phyloP scores from a whole-genome alignment of 2,797 vertebrate genomes.

The Synanceia verrucosa region DNA sequence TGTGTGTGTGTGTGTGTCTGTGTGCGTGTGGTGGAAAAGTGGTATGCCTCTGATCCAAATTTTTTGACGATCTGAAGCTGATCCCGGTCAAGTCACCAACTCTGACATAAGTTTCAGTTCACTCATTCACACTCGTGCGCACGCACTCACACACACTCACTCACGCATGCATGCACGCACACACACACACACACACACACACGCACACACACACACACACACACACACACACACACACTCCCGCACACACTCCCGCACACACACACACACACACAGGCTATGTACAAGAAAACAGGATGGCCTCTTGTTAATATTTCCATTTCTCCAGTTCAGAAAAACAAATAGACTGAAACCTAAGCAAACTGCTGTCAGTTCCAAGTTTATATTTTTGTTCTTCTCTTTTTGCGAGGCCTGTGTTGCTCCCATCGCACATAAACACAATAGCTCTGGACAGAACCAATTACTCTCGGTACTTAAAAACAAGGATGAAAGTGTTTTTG shows the following conservation, averaged over 20 bases:
- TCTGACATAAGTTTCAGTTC: constrained; percentile 1
- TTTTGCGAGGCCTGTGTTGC: constrained; percentile 12
- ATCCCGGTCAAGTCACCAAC: background rate
- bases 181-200: background rate
- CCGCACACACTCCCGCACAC: background rate
- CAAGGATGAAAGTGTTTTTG: constrained; percentile 69
- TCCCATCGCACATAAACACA: constrained; percentile 44
- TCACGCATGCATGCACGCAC: background rate
- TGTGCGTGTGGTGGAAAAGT: background rate
- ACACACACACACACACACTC: background rate
- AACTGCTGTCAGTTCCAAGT: constrained; percentile 25
- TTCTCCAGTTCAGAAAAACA: constrained; percentile 38
- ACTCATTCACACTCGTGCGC: background rate
- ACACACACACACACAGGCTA: too few relatives aligned
- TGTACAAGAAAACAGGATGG: constrained; percentile 31
- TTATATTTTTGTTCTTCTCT: constrained; percentile 48
- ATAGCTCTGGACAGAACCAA: constrained; percentile 52
- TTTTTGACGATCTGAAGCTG: constrained; percentile 1
- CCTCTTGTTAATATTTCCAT: constrained; percentile 37
- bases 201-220: background rate
- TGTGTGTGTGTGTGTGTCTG: background rate
- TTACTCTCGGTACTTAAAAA: constrained; percentile 66
- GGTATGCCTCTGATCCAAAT: constrained; percentile 4
- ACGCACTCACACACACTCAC: background rate
- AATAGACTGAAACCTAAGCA: constrained; percentile 43